Conservation (phyloP, 2,797 vertebrate genomes). For the Lindbergichthys nudifrons region DNA sequence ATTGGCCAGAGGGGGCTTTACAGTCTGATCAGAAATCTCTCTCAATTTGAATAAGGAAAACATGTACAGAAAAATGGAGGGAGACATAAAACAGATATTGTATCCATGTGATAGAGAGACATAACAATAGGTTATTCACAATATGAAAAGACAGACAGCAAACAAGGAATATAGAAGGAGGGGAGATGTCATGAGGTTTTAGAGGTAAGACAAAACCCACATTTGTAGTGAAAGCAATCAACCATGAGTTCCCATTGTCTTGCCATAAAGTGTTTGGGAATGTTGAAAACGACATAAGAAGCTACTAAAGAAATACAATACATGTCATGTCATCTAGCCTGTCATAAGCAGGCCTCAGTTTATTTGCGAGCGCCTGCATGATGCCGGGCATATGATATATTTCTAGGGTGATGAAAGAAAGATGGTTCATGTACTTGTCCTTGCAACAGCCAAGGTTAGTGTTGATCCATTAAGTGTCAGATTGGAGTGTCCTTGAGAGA, state of each 20-base stretch:
- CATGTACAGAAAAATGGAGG: neutral
- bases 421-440: neutral
- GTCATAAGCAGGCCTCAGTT: too few species aligned
- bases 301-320: too few species aligned
- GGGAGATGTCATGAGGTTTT: neutral
- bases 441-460: constrained; percentile 15
- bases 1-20: neutral
- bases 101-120: neutral
- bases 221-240: too few species aligned
- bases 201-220: neutral
- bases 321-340: too few species aligned
- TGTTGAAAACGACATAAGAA: too few species aligned
- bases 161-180: neutral
- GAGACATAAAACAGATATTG: neutral
- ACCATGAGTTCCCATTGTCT: too few species aligned
- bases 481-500: constrained; percentile 31
- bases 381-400: neutral
- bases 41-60: neutral
- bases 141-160: too few species aligned
- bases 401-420: constrained; percentile 11
- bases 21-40: neutral
- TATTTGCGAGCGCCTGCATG: neutral
- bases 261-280: too few species aligned
- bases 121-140: neutral
- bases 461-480: constrained; percentile 23